Evolutionary conservation across 2,888 invertebrate genomes (phyloP), one percentile per base, ranked within the genome.

Genomic region (Miltochrista miniata): DNA sequence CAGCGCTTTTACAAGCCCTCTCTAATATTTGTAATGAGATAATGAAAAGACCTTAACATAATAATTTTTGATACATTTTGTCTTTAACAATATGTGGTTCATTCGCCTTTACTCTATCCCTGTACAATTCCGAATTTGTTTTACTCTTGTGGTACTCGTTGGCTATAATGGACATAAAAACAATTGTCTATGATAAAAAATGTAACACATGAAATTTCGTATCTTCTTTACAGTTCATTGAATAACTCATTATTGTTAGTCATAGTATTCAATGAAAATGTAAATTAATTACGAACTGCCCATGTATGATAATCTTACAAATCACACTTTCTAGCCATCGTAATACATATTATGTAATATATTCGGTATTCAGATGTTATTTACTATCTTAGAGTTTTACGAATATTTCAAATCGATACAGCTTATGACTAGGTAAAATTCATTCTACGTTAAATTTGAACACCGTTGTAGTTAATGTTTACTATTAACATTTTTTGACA

Each of bases 111-210:
- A 83, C 72, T 72, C 75, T 85, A 87, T 91, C 91, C 91, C 91
- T 91, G 91, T 91, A 90, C 87, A 85, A 78, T 87, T 89, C 91
- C 91, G 91, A 91, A 90, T 90, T 90, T 90, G 91, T 88, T 80
- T 62, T 60, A 52, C 57, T 54, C 48, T 59, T 63, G 68, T 59
- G 63, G 70, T 70, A 72, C 69, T 64, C 48, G 56, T 40, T 53
- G 61, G 49, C 41, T 55, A 47, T 69, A 55, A 63, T 57, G 45
- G 59, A 60, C 62, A 58, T 49, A 40, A 39, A 55, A 61, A 54
- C 30, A 57, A 14, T 48, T 57, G 48, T 56, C 42, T 42, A 43
- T 13, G 12, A 48, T 41, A 35, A 52, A 51, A 57, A 45, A 41
- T 45, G 43, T 12, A 45, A 30, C 36, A 45, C 44, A 56, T 8